phyloP scores from a whole-genome alignment of 2,888 invertebrate species.

The Phymatocera aterrima region DNA sequence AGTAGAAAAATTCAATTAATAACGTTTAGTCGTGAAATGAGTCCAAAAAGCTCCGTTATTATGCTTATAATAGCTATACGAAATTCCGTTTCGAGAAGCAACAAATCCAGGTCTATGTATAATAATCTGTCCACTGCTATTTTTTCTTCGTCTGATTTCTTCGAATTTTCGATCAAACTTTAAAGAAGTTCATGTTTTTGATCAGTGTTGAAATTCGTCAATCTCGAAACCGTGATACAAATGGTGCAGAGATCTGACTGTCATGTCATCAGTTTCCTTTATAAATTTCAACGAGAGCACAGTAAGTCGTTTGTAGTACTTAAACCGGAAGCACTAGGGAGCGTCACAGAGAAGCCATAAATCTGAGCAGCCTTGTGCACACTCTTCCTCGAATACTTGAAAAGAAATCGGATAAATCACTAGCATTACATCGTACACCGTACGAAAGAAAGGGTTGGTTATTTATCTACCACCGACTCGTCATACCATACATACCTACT shows the following conservation, averaged over 20 bases:
- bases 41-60: neutral
- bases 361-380: constrained; percentile 23
- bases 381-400: constrained; percentile 33
- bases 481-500: neutral
- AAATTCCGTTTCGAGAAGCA: too few species aligned
- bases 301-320: constrained; percentile 29
- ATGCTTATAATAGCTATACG: too few species aligned
- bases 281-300: constrained; percentile 8
- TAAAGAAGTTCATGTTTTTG: neutral
- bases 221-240: neutral
- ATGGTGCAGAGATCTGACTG: neutral
- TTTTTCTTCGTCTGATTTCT: too few species aligned
- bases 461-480: neutral
- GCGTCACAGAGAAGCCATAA: constrained; percentile 36
- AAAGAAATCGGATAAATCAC: constrained; percentile 31
- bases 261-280: neutral
- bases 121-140: too few species aligned
- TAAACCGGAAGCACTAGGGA: constrained; percentile 39
- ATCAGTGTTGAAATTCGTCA: neutral
- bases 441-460: neutral
- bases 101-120: too few species aligned
- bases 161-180: too few species aligned
- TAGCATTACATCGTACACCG: neutral
- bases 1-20: neutral
- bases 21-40: neutral